Conservation (phyloP, 2,888 invertebrate genomes). For the Cerastis leucographa region DNA sequence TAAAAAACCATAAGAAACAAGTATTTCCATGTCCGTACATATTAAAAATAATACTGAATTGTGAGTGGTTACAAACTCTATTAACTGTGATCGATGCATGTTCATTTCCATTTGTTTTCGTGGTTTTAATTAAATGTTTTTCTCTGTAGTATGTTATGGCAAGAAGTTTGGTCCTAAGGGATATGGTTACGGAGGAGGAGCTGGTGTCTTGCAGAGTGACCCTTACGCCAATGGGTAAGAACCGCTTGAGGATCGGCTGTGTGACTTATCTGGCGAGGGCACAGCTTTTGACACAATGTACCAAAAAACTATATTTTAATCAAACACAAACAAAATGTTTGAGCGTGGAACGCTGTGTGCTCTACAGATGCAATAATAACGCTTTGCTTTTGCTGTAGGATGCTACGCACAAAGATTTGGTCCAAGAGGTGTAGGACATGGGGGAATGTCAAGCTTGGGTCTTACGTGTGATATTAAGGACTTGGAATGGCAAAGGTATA, state of each 20-base stretch:
- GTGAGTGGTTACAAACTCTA: slow-evolving; percentile 61
- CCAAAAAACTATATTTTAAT: slow-evolving; percentile 7
- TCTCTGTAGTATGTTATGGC: slow-evolving; percentile 96
- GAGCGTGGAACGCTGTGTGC: slow-evolving; percentile 77
- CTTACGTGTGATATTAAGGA: slow-evolving; percentile 96
- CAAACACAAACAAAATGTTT: slow-evolving; percentile 52
- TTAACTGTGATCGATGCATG: slow-evolving; percentile 58
- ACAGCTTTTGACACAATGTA: slow-evolving; percentile 75
- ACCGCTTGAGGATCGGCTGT: slow-evolving; percentile 78
- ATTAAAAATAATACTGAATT: slow-evolving; percentile 49
- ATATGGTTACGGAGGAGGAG: slow-evolving; percentile 99
- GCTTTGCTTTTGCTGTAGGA: slow-evolving; percentile 92
- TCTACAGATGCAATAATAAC: slow-evolving; percentile 82
- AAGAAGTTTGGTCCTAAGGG: slow-evolving; percentile 99
- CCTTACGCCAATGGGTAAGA: slow-evolving; percentile 95
- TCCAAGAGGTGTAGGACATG: slow-evolving; percentile 98
- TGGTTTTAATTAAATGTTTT: slow-evolving; percentile 77
- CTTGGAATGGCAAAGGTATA: slow-evolving; percentile 93
- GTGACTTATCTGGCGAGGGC: slow-evolving; percentile 85
- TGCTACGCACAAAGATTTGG: slow-evolving; percentile 99
- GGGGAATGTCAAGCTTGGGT: slow-evolving; percentile 96
- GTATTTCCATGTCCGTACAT: slow-evolving; percentile 39
- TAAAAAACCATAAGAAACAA: slow-evolving; percentile 48
- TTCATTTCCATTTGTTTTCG: slow-evolving; percentile 53
- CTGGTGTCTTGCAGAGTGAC: slow-evolving; percentile 97